Conservation (phyloP, 2,113 vertebrate genomes). For the Hemiscyllium ocellatum region DNA sequence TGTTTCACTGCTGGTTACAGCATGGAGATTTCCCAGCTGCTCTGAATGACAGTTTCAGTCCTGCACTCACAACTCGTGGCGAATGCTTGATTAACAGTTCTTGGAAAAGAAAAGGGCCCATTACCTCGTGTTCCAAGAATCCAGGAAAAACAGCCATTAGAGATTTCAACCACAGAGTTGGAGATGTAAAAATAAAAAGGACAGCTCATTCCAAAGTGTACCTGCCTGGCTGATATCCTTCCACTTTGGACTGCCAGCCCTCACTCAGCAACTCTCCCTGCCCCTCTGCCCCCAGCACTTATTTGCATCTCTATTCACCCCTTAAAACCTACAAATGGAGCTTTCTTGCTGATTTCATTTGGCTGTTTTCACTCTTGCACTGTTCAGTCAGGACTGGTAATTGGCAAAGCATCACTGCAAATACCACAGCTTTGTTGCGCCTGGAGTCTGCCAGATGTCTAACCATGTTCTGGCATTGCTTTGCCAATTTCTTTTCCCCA, state of each 20-base stretch:
- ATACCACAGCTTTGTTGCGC: not conserved
- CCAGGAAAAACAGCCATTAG: not conserved
- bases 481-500: not conserved
- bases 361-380: not conserved
- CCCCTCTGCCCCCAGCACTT: not conserved
- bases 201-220: not conserved
- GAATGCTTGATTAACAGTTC: constrained; percentile 7
- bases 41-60: not conserved
- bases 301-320: not conserved
- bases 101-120: not conserved
- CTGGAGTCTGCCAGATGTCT: not conserved
- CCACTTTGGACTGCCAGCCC: not conserved
- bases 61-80: not conserved
- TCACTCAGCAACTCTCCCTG: not conserved
- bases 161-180: not conserved
- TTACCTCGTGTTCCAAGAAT: constrained; percentile 8
- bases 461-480: no score
- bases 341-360: no score
- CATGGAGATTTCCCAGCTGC: not conserved
- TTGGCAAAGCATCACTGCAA: not conserved
- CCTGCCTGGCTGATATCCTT: not conserved
- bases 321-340: not conserved
- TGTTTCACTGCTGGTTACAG: not conserved
- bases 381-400: not conserved
- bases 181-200: not conserved